Conservation (phyloP, 1,140 invertebrate species). For the Ephestia elutella region DNA sequence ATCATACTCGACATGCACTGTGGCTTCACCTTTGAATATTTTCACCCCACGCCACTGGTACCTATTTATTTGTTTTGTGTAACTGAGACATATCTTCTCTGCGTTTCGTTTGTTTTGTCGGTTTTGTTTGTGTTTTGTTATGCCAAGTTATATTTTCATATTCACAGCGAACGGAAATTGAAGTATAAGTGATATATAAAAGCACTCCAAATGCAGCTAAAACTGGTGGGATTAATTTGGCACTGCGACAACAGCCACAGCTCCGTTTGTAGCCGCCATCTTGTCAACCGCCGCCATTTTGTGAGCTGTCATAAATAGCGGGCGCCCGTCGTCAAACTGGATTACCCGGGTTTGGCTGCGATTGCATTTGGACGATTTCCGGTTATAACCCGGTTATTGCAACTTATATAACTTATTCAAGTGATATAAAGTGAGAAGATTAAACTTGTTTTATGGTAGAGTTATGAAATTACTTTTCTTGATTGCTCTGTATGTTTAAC, state of each 20-base stretch:
- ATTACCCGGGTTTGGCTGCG: background rate
- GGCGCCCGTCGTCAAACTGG: background rate
- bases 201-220: background rate
- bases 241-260: background rate
- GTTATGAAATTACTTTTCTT: no score
- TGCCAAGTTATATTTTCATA: background rate
- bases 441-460: no score
- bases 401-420: background rate
- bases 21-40: no score
- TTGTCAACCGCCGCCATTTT: slow-evolving; percentile 1
- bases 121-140: no score
- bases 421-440: background rate
- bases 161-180: background rate
- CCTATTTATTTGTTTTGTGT: no score
- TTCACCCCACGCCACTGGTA: no score
- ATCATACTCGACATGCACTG: no score
- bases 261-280: background rate
- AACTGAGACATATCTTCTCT: no score
- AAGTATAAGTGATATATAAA: background rate
- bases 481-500: no score
- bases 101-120: no score
- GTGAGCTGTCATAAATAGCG: background rate
- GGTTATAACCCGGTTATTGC: background rate
- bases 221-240: background rate
- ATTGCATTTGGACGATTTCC: background rate